Base-by-base conservation (phyloP, 2,797 vertebrate species). In the Clarias fuscus region DNA sequence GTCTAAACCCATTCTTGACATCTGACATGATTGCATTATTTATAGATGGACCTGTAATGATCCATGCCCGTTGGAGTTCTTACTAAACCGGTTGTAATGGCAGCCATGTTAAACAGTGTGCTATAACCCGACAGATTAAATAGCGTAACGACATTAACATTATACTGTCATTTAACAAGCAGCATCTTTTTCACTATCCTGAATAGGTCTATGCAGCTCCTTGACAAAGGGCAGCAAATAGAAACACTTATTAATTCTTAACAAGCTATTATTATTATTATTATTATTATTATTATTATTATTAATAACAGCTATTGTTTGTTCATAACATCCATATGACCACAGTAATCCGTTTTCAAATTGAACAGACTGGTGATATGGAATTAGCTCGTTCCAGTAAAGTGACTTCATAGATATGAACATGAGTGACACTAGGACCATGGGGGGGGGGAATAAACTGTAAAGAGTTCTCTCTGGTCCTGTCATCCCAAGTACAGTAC, bases 341-440 rank as follows among this genome's bases (percentile, higher is more conserved):
- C 58, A 71, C 70, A 87, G 59, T 53, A 79, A 76, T 76, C n/a
- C 79, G 82, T 82, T 87, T 77, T 14, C 24, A 88, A 85, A 87
- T 85, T 62, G 43, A 85, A 81, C 82, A 86, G 82, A 83, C 82
- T 79, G 81, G 79, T 78, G 86, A 88, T 58, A 84, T 88, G 82
- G 70, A 85, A 88, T 85, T 84, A 87, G 87, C 86, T 87, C 88
- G 77, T 88, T 76, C 58, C 84, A 85, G 86, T 70, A 88, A 84
- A 85, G 73, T 83, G 89, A 83, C 84, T 85, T 80, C 59, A 81
- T 82, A 84, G 83, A 84, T 84, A 86, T 80, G 83, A 64, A 79
- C 33, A 27, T 33, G 58, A 61, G 64, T 22, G 79, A 81, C 65
- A 79, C 71, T 82, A 48, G 84, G 81, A 89, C 90, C 84, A 64